Percentiles rank a stretch among this genome's conserved stretches.
phyloP scores from a whole-genome alignment of 2,113 vertebrate genomes.

The Microtus oregoni region DNA sequence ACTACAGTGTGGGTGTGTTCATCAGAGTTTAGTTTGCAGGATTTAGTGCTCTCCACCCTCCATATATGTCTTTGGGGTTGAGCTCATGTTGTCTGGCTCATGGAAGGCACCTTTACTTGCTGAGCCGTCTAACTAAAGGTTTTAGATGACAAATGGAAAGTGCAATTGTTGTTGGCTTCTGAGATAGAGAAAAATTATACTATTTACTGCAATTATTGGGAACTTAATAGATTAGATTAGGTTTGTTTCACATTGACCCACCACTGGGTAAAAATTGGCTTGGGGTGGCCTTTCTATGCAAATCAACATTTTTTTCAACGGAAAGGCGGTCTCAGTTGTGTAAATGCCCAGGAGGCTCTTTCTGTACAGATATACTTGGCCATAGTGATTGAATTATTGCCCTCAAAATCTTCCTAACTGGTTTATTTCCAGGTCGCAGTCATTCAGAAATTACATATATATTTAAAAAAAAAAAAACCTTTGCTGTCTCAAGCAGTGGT shows the following conservation, averaged over 20 bases:
- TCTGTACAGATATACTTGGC: background rate
- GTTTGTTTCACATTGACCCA: background rate
- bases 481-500: background rate
- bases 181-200: background rate
- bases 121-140: background rate
- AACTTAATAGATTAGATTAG: background rate
- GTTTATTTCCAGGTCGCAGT: background rate
- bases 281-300: background rate
- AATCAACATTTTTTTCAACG: constrained; percentile 2
- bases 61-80: background rate
- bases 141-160: background rate
- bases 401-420: background rate
- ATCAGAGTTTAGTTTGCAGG: background rate
- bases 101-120: background rate
- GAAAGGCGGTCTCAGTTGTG: background rate
- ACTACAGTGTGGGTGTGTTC: background rate
- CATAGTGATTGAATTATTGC: background rate
- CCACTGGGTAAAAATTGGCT: background rate
- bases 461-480: background rate
- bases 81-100: background rate
- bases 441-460: background rate
- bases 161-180: background rate
- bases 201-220: background rate
- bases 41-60: background rate
- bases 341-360: background rate